Percentiles rank a stretch among this genome's conserved stretches.
Evolutionary conservation across 2,797 vertebrate species (phyloP).

Genomic region (Valencia hispanica): DNA sequence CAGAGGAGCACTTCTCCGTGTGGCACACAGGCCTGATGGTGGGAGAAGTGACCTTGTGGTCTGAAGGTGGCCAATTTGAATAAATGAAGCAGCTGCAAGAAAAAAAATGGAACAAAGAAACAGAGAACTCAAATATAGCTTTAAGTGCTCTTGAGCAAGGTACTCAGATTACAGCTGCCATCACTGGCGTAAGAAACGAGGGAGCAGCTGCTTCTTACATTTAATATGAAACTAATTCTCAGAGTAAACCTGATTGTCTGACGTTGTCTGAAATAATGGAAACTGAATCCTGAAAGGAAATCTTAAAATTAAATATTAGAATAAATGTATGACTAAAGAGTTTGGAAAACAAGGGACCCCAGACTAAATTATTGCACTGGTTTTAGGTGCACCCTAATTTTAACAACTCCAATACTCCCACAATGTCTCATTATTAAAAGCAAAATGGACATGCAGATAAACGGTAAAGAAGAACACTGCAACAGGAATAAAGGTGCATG

Average conservation of each 20-base stretch:
- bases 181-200: slow-evolving; percentile 6
- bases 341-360: background rate
- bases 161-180: slow-evolving; percentile 10
- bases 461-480: background rate
- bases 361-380: background rate
- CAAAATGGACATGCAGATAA: background rate
- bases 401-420: background rate
- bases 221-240: background rate
- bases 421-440: background rate
- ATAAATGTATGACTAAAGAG: background rate
- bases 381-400: background rate
- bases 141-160: slow-evolving; percentile 50
- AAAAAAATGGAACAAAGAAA: background rate
- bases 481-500: background rate
- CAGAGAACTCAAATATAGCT: background rate
- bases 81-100: slow-evolving; percentile 53
- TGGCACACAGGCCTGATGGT: slow-evolving; percentile 50
- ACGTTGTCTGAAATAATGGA: background rate
- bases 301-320: background rate
- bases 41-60: slow-evolving; percentile 51
- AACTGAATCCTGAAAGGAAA: background rate
- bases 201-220: slow-evolving; percentile 29
- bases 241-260: background rate
- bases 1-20: slow-evolving; percentile 57
- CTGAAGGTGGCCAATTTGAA: slow-evolving; percentile 44